Base-by-base conservation (phyloP, 2,797 vertebrate species). In the Avahi laniger region DNA sequence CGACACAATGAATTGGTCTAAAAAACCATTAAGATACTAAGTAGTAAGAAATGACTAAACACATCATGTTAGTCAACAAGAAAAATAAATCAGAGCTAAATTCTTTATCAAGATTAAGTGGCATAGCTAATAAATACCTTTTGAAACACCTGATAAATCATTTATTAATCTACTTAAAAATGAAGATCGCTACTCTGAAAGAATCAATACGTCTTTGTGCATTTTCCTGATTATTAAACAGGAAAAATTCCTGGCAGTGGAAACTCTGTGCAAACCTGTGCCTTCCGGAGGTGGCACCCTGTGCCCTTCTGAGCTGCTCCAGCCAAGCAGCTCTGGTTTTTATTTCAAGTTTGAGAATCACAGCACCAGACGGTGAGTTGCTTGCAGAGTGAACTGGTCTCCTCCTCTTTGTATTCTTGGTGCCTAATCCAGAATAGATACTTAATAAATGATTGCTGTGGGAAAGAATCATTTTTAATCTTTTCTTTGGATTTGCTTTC, bases 401-500 rank as follows among this genome's bases (percentile, higher is more conserved):
- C 28, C 30, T 87, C 33, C 26, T 65, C 88, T 82, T 35, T 41
- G 46, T 61, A 33, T 7, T 89, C 61, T 54, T n/a, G 52, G 63
- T 54, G 63, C 30, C 70, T 46, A 89, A 76, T 43, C 57, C 81
- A 54, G 41, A 61, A 38, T 20, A 89, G 78, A 69, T 12, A 28
- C 83, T 79, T 46, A 33, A 81, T 67, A 79, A 79, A 54, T 48
- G 41, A 52, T 7, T 95, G 93, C 81, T 79, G 28, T 17, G 35
- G 15, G 70, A 92, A 92, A 48, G 50, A 94, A 80, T 78, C 75
- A 69, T 35, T 95, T 95, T 82, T 85, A 78, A 72, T 88, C 79
- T 88, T 85, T 52, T 87, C 76, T 91, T 91, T 76, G 89, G 54
- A 70, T 94, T 96, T 91, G 92, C 92, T 95, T 90, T 73, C 67